These are phyloP conservation scores for Nyctibius grandis DNA, from an alignment of 2,797 vertebrate genomes.

Conservation along the genomic window DNA sequence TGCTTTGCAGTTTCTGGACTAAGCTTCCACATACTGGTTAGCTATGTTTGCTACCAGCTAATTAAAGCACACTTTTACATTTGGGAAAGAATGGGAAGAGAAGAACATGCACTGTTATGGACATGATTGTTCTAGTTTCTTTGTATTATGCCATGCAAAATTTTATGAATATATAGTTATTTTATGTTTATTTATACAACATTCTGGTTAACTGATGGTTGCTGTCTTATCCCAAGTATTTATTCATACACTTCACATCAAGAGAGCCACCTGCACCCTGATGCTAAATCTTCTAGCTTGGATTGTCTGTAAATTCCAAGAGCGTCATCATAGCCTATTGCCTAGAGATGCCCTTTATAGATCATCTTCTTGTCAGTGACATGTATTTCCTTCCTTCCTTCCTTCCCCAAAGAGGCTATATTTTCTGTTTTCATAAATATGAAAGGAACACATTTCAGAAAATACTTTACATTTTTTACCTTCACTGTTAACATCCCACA, in stretches of 20 bases:
- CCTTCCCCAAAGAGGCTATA: neutral
- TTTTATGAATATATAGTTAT: neutral
- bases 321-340: neutral
- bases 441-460: neutral
- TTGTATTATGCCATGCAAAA: neutral
- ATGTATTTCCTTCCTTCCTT: neutral
- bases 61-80: neutral
- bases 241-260: neutral
- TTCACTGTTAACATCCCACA: neutral
- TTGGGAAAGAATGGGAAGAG: neutral
- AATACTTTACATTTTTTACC: neutral
- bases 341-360: neutral
- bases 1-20: neutral
- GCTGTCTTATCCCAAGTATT: neutral
- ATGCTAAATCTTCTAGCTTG: neutral
- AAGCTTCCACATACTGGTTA: neutral
- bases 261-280: neutral
- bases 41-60: neutral
- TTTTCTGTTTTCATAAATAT: neutral
- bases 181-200: neutral
- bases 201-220: neutral
- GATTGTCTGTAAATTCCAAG: neutral
- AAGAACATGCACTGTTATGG: neutral
- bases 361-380: neutral
- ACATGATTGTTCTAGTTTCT: neutral